phyloP scores from a whole-genome alignment of 2,888 invertebrate genomes.

The Cerastis rubricosa region DNA sequence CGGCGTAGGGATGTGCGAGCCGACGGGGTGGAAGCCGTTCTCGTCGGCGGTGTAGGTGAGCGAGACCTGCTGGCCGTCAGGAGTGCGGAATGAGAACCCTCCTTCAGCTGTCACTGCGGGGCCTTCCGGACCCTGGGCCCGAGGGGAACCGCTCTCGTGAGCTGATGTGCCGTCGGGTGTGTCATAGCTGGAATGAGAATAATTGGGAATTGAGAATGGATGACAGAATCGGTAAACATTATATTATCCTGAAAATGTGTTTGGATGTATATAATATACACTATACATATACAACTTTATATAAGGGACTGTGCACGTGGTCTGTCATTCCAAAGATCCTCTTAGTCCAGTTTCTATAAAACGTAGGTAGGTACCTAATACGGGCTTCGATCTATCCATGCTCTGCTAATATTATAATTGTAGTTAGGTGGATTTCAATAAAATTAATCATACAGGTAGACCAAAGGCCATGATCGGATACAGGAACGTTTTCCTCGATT shows the following conservation, averaged over 20 bases:
- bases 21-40: constrained; percentile 92
- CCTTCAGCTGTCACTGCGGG: constrained; percentile 92
- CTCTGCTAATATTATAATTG: not conserved
- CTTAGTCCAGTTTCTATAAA: not conserved
- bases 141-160: constrained; percentile 91
- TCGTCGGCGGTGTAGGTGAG: constrained; percentile 93
- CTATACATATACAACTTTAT: not conserved
- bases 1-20: constrained; percentile 91
- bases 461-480: not conserved
- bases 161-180: constrained; percentile 92
- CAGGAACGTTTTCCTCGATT: not conserved
- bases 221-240: not conserved
- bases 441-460: not conserved
- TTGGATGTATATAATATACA: not conserved
- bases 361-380: too few species aligned
- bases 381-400: not conserved
- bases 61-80: constrained; percentile 92
- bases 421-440: not conserved
- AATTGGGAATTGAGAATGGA: not conserved
- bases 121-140: constrained; percentile 89
- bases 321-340: not conserved
- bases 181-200: constrained; percentile 87
- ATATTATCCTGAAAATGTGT: not conserved
- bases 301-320: not conserved
- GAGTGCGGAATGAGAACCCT: constrained; percentile 92